A percentile compares a stretch with the other conserved stretches of the same genome.
phyloP scores from a whole-genome alignment of 1,140 invertebrate species.

The Proales similis region DNA sequence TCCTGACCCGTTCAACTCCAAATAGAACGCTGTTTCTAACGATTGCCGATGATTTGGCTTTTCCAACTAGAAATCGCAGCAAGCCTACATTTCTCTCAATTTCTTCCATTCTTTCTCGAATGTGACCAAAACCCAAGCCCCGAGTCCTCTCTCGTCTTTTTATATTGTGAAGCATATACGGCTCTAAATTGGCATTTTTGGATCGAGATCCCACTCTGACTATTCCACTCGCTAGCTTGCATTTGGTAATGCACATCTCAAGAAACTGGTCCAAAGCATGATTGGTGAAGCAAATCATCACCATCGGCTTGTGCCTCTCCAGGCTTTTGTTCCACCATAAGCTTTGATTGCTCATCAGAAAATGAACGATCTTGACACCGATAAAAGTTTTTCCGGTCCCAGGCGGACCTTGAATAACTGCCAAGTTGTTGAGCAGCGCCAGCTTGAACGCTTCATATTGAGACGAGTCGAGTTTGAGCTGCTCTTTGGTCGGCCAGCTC shows the following conservation, averaged over 20 bases:
- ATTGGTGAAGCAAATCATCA: conserved; percentile 76
- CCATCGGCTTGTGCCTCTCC: conserved; percentile 56
- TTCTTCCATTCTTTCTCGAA: conserved; percentile 42
- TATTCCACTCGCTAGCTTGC: conserved; percentile 48
- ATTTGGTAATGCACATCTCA: conserved; percentile 55
- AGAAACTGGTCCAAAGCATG: conserved; percentile 81
- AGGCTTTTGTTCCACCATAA: conserved; percentile 40
- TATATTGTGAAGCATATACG: conserved; percentile 38
- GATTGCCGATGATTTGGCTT: too few relatives aligned
- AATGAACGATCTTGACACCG: conserved; percentile 49
- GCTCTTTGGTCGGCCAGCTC: conserved; percentile 42
- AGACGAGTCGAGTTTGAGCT: conserved; percentile 49
- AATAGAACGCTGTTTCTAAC: too few relatives aligned
- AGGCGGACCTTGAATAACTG: conserved; percentile 64
- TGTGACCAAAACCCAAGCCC: conserved; percentile 46
- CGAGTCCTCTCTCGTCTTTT: conserved; percentile 16
- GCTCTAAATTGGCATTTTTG: conserved; percentile 54
- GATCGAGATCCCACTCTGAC: conserved; percentile 67
- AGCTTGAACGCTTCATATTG: conserved; percentile 53
- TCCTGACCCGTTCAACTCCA: too few relatives aligned
- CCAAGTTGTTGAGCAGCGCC: conserved; percentile 54
- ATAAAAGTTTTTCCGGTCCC: conserved; percentile 51
- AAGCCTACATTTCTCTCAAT: too few relatives aligned
- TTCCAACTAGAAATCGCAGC: too few relatives aligned
- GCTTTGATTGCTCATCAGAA: conserved; percentile 45